phyloP scores from a whole-genome alignment of 2,888 invertebrate genomes.

The Halocaridina rubra region DNA sequence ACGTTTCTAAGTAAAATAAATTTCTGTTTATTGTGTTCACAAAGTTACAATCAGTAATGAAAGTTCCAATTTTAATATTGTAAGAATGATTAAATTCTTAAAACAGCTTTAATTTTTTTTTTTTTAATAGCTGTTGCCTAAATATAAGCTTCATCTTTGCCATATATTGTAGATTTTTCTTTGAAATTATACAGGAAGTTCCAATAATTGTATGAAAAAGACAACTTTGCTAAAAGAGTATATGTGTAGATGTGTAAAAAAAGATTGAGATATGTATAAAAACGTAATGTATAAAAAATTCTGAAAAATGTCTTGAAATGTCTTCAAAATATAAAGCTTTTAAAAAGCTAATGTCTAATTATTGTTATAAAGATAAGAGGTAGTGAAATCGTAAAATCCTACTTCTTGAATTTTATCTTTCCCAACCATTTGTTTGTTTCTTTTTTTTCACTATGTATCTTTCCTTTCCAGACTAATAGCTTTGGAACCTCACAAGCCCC shows the following conservation, averaged over 20 bases:
- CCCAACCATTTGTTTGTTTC: background rate
- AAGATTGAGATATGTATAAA: too few species aligned
- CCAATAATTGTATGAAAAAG: too few species aligned
- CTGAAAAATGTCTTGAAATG: background rate
- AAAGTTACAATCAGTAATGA: too few species aligned
- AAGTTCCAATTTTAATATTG: too few species aligned
- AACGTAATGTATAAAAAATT: background rate
- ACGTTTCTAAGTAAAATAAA: too few species aligned
- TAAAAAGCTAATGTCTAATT: background rate
- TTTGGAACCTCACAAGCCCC: conserved; percentile 35
- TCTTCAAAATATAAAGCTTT: background rate
- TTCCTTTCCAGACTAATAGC: conserved; percentile 38
- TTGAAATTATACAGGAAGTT: too few species aligned
- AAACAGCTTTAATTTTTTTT: background rate
- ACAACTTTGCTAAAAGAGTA: too few species aligned
- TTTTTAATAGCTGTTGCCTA: background rate
- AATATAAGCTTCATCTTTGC: too few species aligned
- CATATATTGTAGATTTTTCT: too few species aligned
- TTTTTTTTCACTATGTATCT: background rate
- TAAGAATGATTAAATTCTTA: too few species aligned
- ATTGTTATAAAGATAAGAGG: background rate
- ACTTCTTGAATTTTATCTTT: background rate
- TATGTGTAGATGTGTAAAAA: too few species aligned
- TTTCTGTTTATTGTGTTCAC: too few species aligned
- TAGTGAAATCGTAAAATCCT: background rate